Percentiles rank a stretch among this genome's conserved stretches.
phyloP scores from a whole-genome alignment of 2,797 vertebrate genomes.

The Artibeus lituratus region DNA sequence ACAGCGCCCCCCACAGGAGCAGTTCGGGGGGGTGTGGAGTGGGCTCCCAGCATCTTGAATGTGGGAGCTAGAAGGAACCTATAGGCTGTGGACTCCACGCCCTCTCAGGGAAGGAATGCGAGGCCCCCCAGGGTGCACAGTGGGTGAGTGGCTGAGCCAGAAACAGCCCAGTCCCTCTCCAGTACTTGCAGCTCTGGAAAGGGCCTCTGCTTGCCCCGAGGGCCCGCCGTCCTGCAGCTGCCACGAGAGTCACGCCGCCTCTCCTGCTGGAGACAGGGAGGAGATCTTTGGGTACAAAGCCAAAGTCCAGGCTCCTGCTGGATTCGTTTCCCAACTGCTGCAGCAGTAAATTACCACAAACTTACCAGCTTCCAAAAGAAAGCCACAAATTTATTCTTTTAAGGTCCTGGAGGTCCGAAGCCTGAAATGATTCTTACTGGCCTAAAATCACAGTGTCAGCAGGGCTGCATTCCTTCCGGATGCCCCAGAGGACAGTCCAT shows the following conservation, averaged over 20 bases:
- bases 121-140: background rate
- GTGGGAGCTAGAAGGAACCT: background rate
- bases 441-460: background rate
- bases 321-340: background rate
- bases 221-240: background rate
- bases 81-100: background rate
- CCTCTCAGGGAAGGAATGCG: background rate
- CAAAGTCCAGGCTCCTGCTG: background rate
- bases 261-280: background rate
- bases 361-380: background rate
- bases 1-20: too few species aligned
- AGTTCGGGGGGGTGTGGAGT: background rate
- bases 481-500: background rate
- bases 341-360: background rate
- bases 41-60: too few species aligned
- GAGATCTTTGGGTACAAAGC: background rate
- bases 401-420: background rate
- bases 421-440: background rate
- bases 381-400: background rate
- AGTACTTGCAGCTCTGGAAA: background rate
- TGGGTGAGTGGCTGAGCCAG: background rate
- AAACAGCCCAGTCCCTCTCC: background rate
- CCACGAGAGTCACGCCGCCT: background rate
- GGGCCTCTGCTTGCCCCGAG: background rate
- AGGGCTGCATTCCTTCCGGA: background rate